Evolutionary conservation across 2,888 invertebrate genomes (phyloP).

Genomic region (Gasteruption jaculator): DNA sequence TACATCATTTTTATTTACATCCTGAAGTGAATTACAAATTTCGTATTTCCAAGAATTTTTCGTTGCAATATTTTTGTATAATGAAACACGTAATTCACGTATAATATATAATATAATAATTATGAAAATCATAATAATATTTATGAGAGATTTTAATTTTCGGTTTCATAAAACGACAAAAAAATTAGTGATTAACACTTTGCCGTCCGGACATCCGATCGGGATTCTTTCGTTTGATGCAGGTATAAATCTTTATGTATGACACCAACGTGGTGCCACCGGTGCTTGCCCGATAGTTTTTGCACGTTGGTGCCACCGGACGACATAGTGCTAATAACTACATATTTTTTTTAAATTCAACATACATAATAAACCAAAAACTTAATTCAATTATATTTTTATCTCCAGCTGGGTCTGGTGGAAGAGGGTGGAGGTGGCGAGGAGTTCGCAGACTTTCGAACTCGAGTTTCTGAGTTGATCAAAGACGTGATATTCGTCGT

Average conservation of each 20-base stretch:
- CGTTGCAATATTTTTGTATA: background rate
- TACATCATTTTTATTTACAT: background rate
- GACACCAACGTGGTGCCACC: too few species aligned
- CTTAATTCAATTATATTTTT: constrained; percentile 8
- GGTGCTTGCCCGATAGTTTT: too few species aligned
- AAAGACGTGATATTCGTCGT: constrained; percentile 97
- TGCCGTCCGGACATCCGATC: too few species aligned
- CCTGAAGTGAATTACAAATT: background rate
- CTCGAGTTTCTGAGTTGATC: constrained; percentile 85
- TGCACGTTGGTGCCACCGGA: too few species aligned
- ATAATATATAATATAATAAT: background rate
- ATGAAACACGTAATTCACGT: background rate
- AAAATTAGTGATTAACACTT: too few species aligned
- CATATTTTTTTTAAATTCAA: background rate
- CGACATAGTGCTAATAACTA: background rate
- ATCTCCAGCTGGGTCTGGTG: constrained; percentile 41
- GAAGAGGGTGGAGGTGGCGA: constrained; percentile 55
- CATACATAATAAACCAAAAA: background rate
- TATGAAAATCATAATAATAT: constrained; percentile 1
- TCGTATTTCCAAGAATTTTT: background rate
- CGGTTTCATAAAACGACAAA: too few species aligned
- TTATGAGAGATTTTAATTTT: background rate
- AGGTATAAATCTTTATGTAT: too few species aligned
- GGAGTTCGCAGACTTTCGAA: constrained; percentile 77
- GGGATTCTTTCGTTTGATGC: too few species aligned